phyloP scores from a whole-genome alignment of 2,797 vertebrate species.

The Rhyacichthys aspro region DNA sequence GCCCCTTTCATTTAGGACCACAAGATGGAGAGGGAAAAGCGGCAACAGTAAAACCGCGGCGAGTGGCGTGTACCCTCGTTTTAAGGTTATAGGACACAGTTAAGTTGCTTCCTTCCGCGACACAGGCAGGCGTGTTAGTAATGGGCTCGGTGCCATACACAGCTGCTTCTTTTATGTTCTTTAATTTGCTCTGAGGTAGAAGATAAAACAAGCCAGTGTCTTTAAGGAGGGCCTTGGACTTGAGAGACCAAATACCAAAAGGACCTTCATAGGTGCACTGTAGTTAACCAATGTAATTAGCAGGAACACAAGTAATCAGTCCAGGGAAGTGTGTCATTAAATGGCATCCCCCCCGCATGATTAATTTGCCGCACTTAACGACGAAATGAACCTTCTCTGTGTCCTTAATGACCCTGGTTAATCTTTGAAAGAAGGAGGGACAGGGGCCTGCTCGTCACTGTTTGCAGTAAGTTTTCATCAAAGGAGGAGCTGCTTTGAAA shows the following conservation, averaged over 20 bases:
- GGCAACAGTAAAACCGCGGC: slow-evolving; percentile 48
- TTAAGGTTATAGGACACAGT: slow-evolving; percentile 73
- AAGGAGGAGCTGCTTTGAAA: slow-evolving; percentile 25
- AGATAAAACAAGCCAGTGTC: slow-evolving; percentile 68
- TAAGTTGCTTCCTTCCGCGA: slow-evolving; percentile 64
- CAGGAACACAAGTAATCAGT: slow-evolving; percentile 88
- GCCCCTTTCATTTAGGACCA: slow-evolving; percentile 56
- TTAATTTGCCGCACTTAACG: slow-evolving; percentile 88
- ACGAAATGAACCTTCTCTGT: slow-evolving; percentile 82
- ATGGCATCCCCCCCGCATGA: slow-evolving; percentile 84
- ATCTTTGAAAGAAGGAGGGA: slow-evolving; percentile 80
- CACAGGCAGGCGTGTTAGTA: slow-evolving; percentile 55
- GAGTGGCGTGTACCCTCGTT: slow-evolving; percentile 52
- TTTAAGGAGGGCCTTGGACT: slow-evolving; percentile 70
- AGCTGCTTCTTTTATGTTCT: slow-evolving; percentile 80
- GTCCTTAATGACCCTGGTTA: slow-evolving; percentile 86
- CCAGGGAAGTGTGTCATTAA: slow-evolving; percentile 87
- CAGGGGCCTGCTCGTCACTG: slow-evolving; percentile 19
- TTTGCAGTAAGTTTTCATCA: slow-evolving; percentile 34
- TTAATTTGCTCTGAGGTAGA: slow-evolving; percentile 79
- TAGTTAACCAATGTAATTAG: slow-evolving; percentile 88
- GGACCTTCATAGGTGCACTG: slow-evolving; percentile 81
- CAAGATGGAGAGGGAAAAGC: slow-evolving; percentile 40
- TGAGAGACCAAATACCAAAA: slow-evolving; percentile 76
- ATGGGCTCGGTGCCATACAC: slow-evolving; percentile 68